Conservation (phyloP, 53 echinoderm and acorn worm species). For the Holothuria scabra region DNA sequence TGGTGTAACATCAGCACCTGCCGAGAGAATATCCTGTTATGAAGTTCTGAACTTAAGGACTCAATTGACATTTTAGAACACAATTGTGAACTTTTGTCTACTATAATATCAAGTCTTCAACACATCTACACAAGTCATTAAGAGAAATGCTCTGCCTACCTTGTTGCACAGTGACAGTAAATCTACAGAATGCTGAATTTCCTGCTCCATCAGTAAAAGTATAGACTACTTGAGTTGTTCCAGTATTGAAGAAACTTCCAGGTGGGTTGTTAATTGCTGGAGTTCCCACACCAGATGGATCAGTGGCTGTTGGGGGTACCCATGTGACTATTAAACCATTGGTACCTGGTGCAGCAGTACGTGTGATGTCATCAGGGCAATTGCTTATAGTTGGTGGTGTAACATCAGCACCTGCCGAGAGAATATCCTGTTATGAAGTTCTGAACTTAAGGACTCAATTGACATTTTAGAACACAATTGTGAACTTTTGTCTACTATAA, state of each 20-base stretch:
- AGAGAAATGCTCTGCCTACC: neutral
- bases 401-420: neutral
- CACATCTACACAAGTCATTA: no score
- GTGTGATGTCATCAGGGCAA: constrained; percentile 32
- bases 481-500: no score
- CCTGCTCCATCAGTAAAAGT: neutral
- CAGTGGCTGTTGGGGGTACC: constrained; percentile 15
- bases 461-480: no score
- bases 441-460: neutral
- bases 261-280: neutral
- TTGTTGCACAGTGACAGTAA: neutral
- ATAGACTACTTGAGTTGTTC: constrained; percentile 6
- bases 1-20: constrained; percentile 11
- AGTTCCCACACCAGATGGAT: constrained; percentile 21
- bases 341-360: constrained; percentile 3
- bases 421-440: neutral
- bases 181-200: neutral
- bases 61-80: no score
- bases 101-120: no score
- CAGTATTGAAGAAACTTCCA: neutral
- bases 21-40: neutral
- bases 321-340: constrained; percentile 1
- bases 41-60: neutral
- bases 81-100: no score
- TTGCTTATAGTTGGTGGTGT: constrained; percentile 6